Conservation (phyloP, 2,113 vertebrate species). For the Phaethornis superciliosus region DNA sequence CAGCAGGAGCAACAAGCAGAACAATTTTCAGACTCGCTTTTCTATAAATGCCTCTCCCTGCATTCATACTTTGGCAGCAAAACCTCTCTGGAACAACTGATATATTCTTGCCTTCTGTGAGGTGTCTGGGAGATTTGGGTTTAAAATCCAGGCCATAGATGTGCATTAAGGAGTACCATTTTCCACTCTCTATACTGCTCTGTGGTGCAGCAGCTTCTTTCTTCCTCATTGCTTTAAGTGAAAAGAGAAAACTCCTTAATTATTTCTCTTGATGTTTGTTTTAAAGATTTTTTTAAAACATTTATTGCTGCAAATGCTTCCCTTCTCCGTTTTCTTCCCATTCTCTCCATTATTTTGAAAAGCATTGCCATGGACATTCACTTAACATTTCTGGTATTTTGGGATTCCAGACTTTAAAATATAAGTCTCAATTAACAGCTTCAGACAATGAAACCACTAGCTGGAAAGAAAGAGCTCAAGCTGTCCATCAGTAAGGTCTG, state of each 20-base stretch:
- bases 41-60: background rate
- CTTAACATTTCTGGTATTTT: background rate
- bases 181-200: background rate
- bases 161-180: background rate
- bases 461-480: background rate
- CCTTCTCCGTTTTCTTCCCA: background rate
- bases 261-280: background rate
- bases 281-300: background rate
- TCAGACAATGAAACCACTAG: slow-evolving; percentile 36
- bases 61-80: background rate
- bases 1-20: background rate
- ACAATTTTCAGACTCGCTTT: background rate
- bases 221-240: background rate
- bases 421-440: background rate
- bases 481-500: background rate
- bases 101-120: background rate
- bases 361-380: background rate
- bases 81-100: background rate
- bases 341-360: slow-evolving; percentile 32
- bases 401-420: slow-evolving; percentile 17
- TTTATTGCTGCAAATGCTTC: background rate
- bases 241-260: slow-evolving; percentile 7
- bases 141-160: background rate
- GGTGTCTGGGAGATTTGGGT: background rate
- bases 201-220: background rate